These are phyloP conservation scores for Epirrhoe alternata DNA, from an alignment of 2,888 invertebrate genomes.

Conservation along the genomic window DNA sequence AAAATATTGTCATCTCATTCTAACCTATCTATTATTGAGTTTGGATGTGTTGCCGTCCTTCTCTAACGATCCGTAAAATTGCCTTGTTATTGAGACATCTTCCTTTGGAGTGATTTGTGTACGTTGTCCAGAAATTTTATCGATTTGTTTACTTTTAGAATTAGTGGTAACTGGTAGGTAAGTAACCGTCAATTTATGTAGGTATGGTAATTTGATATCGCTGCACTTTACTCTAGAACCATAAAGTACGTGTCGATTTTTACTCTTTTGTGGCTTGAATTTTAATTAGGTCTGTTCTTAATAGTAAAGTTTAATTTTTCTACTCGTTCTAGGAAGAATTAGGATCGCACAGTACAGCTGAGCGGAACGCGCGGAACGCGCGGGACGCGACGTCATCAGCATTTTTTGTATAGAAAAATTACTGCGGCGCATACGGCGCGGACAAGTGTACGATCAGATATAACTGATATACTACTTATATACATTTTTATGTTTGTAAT, in stretches of 20 bases:
- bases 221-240: constrained; percentile 55
- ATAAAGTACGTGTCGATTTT: constrained; percentile 33
- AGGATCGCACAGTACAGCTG: too few species aligned
- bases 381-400: too few species aligned
- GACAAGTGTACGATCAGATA: too few species aligned
- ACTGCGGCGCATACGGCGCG: too few species aligned
- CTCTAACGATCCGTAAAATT: constrained; percentile 62
- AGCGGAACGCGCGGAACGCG: too few species aligned
- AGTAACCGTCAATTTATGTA: constrained; percentile 67
- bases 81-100: constrained; percentile 80
- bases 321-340: neutral
- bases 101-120: constrained; percentile 76
- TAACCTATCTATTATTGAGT: constrained; percentile 43
- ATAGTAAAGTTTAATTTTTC: neutral
- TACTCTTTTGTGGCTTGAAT: constrained; percentile 22
- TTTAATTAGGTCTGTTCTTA: constrained; percentile 15
- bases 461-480: too few species aligned
- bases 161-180: constrained; percentile 67
- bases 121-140: constrained; percentile 72
- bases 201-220: constrained; percentile 70
- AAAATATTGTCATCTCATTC: constrained; percentile 63
- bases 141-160: constrained; percentile 83
- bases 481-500: too few species aligned
- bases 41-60: constrained; percentile 49
- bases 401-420: too few species aligned